These are phyloP conservation scores for Tetragnatha versicolor DNA, from an alignment of 1,140 invertebrate species.

Conservation along the genomic window DNA sequence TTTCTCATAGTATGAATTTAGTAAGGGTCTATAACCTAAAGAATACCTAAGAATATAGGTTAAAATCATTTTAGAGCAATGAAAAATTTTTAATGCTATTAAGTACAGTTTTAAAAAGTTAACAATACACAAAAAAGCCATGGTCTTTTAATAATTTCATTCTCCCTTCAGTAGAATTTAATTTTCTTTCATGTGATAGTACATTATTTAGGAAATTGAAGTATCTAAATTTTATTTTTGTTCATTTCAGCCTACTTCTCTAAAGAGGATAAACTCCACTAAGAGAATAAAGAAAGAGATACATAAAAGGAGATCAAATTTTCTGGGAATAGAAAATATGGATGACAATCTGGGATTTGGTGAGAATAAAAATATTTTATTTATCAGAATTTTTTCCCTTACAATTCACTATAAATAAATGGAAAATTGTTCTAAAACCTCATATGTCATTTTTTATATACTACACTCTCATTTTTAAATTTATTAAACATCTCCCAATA, in stretches of 20 bases:
- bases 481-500: not conserved
- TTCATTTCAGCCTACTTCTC: conserved; percentile 43
- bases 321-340: conserved; percentile 80
- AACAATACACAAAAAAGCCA: too few relatives aligned
- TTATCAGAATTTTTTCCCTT: not conserved
- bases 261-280: conserved; percentile 72
- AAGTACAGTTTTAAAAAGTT: too few relatives aligned
- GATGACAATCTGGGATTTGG: conserved; percentile 57
- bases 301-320: conserved; percentile 82
- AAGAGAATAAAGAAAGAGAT: conserved; percentile 86
- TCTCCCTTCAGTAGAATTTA: too few relatives aligned
- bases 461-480: not conserved
- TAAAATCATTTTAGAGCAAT: too few relatives aligned
- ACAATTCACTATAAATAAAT: not conserved
- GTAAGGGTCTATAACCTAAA: too few relatives aligned
- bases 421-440: not conserved
- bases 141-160: too few relatives aligned
- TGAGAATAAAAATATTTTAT: conserved; percentile 4
- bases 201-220: too few relatives aligned
- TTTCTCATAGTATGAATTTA: too few relatives aligned
- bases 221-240: not conserved
- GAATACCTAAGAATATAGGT: too few relatives aligned
- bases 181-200: too few relatives aligned
- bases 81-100: too few relatives aligned
- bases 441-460: too few relatives aligned